Conservation (phyloP, 1,140 invertebrate genomes). For the Drosophila miranda region DNA sequence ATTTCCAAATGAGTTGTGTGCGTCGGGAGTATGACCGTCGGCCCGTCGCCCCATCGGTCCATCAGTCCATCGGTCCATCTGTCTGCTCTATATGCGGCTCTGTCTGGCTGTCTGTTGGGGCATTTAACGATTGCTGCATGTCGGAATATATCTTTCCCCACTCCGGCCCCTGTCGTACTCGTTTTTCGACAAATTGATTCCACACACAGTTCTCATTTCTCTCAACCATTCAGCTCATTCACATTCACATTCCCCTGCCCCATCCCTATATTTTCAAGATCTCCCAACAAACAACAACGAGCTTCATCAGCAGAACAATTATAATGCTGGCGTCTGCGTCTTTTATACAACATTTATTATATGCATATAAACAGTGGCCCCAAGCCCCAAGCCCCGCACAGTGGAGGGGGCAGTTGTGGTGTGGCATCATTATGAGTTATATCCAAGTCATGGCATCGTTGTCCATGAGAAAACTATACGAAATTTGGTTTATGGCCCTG, state of each 20-base stretch:
- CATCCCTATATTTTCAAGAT: slow-evolving; percentile 18
- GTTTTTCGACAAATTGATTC: slow-evolving; percentile 77
- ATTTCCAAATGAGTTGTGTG: slow-evolving; percentile 58
- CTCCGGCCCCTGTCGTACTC: slow-evolving; percentile 27
- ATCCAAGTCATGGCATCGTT: slow-evolving; percentile 36
- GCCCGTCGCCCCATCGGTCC: too few relatives aligned
- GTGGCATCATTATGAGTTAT: slow-evolving; percentile 42
- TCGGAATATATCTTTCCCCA: slow-evolving; percentile 24
- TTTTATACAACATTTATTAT: slow-evolving; percentile 45
- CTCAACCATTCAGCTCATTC: slow-evolving; percentile 21
- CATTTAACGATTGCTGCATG: slow-evolving; percentile 56
- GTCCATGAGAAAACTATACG: slow-evolving; percentile 32
- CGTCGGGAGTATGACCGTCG: slow-evolving; percentile 2
- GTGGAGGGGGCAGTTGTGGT: neutral
- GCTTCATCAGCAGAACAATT: slow-evolving; percentile 56
- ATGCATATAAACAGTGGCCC: slow-evolving; percentile 36
- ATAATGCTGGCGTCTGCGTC: slow-evolving; percentile 50
- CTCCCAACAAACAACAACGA: slow-evolving; percentile 10
- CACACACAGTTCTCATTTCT: slow-evolving; percentile 61
- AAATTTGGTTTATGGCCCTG: slow-evolving; percentile 5
- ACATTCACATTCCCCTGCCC: slow-evolving; percentile 8
- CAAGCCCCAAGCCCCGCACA: slow-evolving; percentile 21
- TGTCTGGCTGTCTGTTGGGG: slow-evolving; percentile 12
- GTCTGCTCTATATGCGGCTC: slow-evolving; percentile 23
- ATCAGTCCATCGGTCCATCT: neutral